phyloP scores from a whole-genome alignment of 2,797 vertebrate genomes.

The Danio choprae region DNA sequence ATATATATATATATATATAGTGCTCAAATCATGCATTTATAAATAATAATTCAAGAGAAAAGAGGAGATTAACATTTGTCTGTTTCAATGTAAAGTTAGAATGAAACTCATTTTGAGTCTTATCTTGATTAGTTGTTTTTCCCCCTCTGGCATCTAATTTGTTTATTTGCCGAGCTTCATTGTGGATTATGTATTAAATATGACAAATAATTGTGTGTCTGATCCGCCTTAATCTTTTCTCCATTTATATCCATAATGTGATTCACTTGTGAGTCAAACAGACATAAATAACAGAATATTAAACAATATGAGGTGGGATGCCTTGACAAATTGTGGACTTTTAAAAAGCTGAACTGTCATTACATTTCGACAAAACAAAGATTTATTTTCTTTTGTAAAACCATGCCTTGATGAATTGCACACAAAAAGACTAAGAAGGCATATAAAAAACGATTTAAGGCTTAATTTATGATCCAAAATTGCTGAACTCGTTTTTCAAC shows the following conservation, averaged over 20 bases:
- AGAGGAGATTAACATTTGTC: too few species aligned
- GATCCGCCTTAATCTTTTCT: neutral
- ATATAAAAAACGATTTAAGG: neutral
- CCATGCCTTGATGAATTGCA: neutral
- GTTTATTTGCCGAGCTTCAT: neutral
- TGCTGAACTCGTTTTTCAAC: neutral
- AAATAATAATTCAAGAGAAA: too few species aligned
- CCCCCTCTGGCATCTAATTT: neutral
- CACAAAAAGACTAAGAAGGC: neutral
- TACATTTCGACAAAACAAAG: neutral
- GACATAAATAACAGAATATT: neutral
- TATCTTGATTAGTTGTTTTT: too few species aligned
- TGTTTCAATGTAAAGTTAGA: too few species aligned
- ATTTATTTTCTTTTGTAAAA: neutral
- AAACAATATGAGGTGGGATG: neutral
- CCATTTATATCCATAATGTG: neutral
- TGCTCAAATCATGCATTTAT: too few species aligned
- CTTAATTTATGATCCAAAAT: constrained; percentile 9
- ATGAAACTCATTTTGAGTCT: too few species aligned
- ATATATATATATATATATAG: too few species aligned
- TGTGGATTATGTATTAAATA: neutral
- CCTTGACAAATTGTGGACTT: neutral
- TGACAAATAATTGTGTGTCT: neutral
- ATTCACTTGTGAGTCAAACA: neutral
- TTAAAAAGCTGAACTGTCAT: neutral